These are phyloP conservation scores for Acanthurus tractus DNA, from an alignment of 2,797 vertebrate species.

Conservation along the genomic window DNA sequence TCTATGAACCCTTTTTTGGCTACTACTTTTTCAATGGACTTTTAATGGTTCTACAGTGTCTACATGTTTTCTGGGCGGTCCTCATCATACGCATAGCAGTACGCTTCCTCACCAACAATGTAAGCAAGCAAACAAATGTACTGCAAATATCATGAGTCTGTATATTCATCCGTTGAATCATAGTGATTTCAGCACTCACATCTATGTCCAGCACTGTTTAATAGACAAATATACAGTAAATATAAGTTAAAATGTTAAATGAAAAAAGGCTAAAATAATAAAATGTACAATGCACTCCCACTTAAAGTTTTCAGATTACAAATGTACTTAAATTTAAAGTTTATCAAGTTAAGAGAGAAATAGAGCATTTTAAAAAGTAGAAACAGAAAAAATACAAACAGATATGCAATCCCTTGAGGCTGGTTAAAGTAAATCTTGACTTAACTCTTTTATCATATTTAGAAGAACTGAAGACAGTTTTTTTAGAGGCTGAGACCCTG, in stretches of 20 bases:
- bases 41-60: constrained; percentile 90
- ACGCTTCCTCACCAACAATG: constrained; percentile 95
- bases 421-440: too few relatives aligned
- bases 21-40: constrained; percentile 98
- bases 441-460: too few relatives aligned
- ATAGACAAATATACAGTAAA: background rate
- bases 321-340: background rate
- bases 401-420: too few relatives aligned
- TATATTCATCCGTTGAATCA: background rate
- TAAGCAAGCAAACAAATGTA: constrained; percentile 56
- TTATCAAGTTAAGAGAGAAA: too few relatives aligned
- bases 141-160: background rate
- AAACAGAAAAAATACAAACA: too few relatives aligned
- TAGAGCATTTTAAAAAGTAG: too few relatives aligned
- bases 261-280: background rate
- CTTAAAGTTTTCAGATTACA: background rate
- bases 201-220: background rate
- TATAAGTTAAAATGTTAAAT: background rate
- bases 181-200: background rate
- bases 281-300: background rate
- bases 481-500: too few relatives aligned
- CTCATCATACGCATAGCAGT: constrained; percentile 95
- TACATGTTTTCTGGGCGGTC: constrained; percentile 96
- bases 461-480: too few relatives aligned
- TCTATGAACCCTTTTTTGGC: constrained; percentile 94